Percentiles rank a stretch among this genome's conserved stretches.
These are phyloP conservation scores for Lycia hirtaria DNA, from an alignment of 2,888 invertebrate species.

Conservation along the genomic window DNA sequence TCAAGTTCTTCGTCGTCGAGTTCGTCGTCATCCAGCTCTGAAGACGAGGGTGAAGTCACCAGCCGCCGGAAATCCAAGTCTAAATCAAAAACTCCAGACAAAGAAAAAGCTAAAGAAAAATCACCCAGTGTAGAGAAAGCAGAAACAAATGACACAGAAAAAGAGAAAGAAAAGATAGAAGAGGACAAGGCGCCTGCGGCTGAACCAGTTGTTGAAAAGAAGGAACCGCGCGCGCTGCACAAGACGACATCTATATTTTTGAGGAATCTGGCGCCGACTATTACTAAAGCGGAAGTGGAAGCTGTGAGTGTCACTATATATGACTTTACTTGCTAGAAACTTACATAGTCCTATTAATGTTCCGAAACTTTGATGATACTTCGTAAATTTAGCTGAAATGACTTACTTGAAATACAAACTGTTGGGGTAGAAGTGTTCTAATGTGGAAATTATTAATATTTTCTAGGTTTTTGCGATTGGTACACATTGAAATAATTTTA, in stretches of 20 bases:
- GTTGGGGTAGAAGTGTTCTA: too few relatives aligned
- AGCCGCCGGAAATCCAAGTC: conserved; percentile 70
- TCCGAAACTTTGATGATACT: too few relatives aligned
- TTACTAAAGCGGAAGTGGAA: conserved; percentile 98
- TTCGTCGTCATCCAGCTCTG: conserved; percentile 81
- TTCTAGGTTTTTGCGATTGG: too few relatives aligned
- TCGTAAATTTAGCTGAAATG: too few relatives aligned
- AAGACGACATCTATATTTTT: conserved; percentile 99
- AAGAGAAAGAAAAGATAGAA: conserved; percentile 64
- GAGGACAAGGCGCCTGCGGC: conserved; percentile 80
- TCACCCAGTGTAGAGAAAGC: conserved; percentile 67
- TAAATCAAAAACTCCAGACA: conserved; percentile 73
- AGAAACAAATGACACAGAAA: conserved; percentile 54
- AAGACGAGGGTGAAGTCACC: conserved; percentile 74
- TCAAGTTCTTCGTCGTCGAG: conserved; percentile 82
- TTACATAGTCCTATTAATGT: not conserved
- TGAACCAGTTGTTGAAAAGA: conserved; percentile 77
- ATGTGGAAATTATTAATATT: too few relatives aligned
- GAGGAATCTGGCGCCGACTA: conserved; percentile 97
- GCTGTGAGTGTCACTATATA: conserved; percentile 86
- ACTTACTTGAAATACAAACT: too few relatives aligned
- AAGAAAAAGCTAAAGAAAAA: conserved; percentile 66
- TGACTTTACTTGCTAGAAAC: not conserved
- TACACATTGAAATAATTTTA: too few relatives aligned
- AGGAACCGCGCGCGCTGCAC: conserved; percentile 91